Conservation (phyloP, 1,140 invertebrate genomes). For the Lineus longissimus region DNA sequence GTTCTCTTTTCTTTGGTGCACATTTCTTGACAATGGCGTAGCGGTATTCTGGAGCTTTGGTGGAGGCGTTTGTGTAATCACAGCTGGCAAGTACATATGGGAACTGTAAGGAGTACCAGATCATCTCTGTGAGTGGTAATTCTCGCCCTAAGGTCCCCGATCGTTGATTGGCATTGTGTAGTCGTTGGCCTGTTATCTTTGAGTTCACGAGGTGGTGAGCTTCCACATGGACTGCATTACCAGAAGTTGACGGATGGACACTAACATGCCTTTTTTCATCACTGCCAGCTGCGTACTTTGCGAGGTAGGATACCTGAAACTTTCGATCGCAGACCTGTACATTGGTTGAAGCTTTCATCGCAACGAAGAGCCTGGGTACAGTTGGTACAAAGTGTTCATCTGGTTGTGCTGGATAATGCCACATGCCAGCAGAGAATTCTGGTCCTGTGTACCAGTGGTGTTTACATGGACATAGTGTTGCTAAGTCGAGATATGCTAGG, state of each 20-base stretch:
- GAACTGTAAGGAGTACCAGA: background rate
- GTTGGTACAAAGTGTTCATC: constrained; percentile 1
- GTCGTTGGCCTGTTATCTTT: background rate
- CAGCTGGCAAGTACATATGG: background rate
- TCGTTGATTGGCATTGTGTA: background rate
- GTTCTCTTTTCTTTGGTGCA: background rate
- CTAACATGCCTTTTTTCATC: background rate
- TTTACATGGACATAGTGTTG: background rate
- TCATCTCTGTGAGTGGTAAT: background rate
- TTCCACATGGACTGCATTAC: background rate
- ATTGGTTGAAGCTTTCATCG: background rate
- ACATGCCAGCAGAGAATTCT: background rate
- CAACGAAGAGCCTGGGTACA: background rate
- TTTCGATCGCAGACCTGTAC: background rate
- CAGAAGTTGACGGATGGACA: background rate
- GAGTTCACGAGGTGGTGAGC: background rate
- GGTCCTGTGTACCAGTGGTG: background rate
- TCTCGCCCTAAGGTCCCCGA: background rate
- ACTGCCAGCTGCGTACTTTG: background rate
- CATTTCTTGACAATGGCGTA: background rate
- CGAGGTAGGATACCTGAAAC: background rate
- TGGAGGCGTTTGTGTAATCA: background rate
- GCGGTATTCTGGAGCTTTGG: background rate
- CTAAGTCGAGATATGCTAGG: background rate
- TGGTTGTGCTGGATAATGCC: background rate